These are phyloP conservation scores for Drosophila trapezifrons DNA, from an alignment of 1,140 invertebrate genomes.

Conservation along the genomic window DNA sequence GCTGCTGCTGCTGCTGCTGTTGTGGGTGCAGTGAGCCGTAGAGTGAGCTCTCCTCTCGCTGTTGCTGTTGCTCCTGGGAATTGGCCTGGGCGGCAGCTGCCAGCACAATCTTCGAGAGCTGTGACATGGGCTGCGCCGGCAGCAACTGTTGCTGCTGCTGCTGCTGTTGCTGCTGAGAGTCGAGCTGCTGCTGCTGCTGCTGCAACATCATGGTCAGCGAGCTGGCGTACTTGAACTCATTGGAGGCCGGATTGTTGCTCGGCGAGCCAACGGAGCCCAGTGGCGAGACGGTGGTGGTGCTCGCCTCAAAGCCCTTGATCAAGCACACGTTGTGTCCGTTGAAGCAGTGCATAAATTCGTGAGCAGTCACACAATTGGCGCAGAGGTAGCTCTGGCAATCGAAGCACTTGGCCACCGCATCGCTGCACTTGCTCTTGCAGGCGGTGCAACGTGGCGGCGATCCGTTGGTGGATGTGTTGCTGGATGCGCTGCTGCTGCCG, in stretches of 20 bases:
- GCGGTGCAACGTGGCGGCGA: constrained; percentile 89
- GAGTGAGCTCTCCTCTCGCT: constrained; percentile 53
- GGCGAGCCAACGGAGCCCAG: constrained; percentile 25
- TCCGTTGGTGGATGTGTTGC: constrained; percentile 26
- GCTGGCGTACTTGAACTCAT: constrained; percentile 75
- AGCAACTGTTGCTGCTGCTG: constrained; percentile 49
- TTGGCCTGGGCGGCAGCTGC: constrained; percentile 65
- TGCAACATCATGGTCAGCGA: constrained; percentile 82
- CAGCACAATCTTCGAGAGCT: constrained; percentile 76
- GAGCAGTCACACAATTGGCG: constrained; percentile 98
- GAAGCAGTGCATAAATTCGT: constrained; percentile 99
- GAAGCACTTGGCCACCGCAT: constrained; percentile 95
- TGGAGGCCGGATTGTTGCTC: constrained; percentile 69
- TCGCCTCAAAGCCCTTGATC: constrained; percentile 70
- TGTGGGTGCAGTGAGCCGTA: constrained; percentile 49
- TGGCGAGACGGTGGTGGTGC: constrained; percentile 2
- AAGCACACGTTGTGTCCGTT: constrained; percentile 95
- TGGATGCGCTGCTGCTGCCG: constrained; percentile 27
- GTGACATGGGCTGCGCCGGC: constrained; percentile 65
- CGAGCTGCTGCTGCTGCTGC: constrained; percentile 73
- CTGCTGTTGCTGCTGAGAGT: constrained; percentile 61
- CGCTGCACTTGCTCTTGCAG: constrained; percentile 93
- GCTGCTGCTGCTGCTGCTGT: constrained; percentile 46
- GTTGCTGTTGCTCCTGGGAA: constrained; percentile 56
- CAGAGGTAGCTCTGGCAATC: constrained; percentile 98